phyloP scores from a whole-genome alignment of 2,797 vertebrate genomes.

The Philypnodon macrostomus region DNA sequence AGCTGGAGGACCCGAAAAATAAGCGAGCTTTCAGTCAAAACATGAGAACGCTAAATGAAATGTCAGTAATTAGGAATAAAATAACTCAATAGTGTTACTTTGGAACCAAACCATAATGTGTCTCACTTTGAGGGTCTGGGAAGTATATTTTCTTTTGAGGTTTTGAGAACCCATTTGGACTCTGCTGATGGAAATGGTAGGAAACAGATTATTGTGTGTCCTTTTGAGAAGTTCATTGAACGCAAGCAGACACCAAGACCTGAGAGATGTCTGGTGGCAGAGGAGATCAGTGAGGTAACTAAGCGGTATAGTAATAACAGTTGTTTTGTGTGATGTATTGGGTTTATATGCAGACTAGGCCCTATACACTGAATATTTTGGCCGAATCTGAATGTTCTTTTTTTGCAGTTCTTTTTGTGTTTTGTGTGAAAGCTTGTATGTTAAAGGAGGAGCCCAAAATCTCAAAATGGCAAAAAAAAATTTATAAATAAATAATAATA shows the following conservation, averaged over 20 bases:
- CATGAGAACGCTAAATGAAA: slow-evolving; percentile 42
- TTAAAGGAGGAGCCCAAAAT: no score
- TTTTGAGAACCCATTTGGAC: slow-evolving; percentile 44
- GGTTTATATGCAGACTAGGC: no score
- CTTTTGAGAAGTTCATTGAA: slow-evolving; percentile 26
- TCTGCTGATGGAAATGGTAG: slow-evolving; percentile 41
- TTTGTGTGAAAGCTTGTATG: no score
- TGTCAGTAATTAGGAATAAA: slow-evolving; percentile 47
- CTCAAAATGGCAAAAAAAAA: no score
- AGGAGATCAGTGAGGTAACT: no score
- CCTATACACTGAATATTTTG: no score
- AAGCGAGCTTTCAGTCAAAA: slow-evolving; percentile 33
- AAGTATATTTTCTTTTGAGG: slow-evolving; percentile 30
- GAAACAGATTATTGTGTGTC: slow-evolving; percentile 54
- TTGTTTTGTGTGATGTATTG: no score
- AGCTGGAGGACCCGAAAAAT: slow-evolving; percentile 27
- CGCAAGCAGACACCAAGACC: no score
- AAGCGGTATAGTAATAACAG: no score
- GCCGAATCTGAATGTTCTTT: no score
- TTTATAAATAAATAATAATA: no score
- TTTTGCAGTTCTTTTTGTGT: no score
- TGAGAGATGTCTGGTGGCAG: slow-evolving; percentile 3
- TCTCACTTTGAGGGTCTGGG: slow-evolving; percentile 59
- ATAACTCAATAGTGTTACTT: slow-evolving; percentile 23
- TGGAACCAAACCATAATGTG: slow-evolving; percentile 41